Conservation (phyloP, 1,140 invertebrate species). For the Dinothrombium tinctorium region DNA sequence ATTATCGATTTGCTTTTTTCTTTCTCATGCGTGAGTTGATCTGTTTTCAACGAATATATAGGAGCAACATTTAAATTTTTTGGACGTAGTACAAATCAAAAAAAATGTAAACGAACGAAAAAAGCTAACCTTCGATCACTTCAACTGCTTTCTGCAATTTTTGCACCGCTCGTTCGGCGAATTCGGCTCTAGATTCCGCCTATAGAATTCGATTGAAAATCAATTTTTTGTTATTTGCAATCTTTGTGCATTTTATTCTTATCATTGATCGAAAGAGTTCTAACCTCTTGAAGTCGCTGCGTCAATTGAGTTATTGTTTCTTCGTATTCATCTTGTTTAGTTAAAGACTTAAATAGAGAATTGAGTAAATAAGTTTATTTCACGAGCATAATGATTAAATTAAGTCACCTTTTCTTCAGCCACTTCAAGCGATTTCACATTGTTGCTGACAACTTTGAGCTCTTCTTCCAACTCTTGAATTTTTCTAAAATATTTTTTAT, state of each 20-base stretch:
- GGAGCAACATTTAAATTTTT: not conserved
- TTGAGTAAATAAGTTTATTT: not conserved
- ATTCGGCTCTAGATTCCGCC: slow-evolving; percentile 9
- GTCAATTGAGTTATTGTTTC: slow-evolving; percentile 97
- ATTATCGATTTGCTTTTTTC: slow-evolving; percentile 98
- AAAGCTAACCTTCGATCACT: slow-evolving; percentile 82
- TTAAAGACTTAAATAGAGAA: slow-evolving; percentile 21
- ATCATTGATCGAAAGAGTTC: not conserved
- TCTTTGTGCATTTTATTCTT: not conserved
- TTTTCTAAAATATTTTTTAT: slow-evolving; percentile 30
- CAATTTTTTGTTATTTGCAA: not conserved
- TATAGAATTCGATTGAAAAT: not conserved
- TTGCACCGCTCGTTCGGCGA: slow-evolving; percentile 8
- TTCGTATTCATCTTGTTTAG: slow-evolving; percentile 96
- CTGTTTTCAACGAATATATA: slow-evolving; percentile 33
- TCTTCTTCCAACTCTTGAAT: slow-evolving; percentile 98
- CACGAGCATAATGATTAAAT: not conserved
- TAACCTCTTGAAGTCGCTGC: slow-evolving; percentile 48
- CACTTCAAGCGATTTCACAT: slow-evolving; percentile 97
- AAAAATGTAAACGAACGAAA: slow-evolving; percentile 18
- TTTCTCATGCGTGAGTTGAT: slow-evolving; percentile 93
- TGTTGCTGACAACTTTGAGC: slow-evolving; percentile 94
- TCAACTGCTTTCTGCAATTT: slow-evolving; percentile 28
- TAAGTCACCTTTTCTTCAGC: slow-evolving; percentile 88
- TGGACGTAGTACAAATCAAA: not conserved